Evolutionary conservation across 2,888 invertebrate species (phyloP).

Genomic region (Epirrhoe alternata): DNA sequence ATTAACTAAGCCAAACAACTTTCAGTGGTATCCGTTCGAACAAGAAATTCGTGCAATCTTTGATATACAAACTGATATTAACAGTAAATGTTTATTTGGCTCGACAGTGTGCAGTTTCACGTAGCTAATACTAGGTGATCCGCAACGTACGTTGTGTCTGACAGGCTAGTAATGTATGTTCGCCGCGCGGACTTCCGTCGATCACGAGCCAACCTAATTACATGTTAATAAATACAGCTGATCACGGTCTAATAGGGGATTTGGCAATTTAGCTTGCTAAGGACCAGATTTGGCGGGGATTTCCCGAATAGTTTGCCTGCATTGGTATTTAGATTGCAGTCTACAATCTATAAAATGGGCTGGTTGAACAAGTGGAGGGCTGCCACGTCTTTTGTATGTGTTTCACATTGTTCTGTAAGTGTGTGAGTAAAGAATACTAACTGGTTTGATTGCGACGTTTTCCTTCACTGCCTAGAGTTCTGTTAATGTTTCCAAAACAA

Average conservation of each 20-base stretch:
- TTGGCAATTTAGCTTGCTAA: conserved; percentile 13
- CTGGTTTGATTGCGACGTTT: too few species aligned
- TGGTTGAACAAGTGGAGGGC: too few species aligned
- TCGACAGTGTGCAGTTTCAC: neutral
- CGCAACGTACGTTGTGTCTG: conserved; percentile 10
- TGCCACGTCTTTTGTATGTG: too few species aligned
- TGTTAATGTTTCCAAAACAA: too few species aligned
- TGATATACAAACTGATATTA: neutral
- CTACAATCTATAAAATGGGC: neutral
- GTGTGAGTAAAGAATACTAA: too few species aligned
- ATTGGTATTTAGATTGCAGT: neutral
- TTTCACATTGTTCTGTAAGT: too few species aligned
- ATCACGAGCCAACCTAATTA: conserved; percentile 80
- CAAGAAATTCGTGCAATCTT: neutral
- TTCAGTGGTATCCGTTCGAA: neutral
- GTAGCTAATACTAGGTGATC: conserved; percentile 14
- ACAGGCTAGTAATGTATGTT: conserved; percentile 22
- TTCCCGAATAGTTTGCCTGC: conserved; percentile 5
- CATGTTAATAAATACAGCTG: conserved; percentile 78
- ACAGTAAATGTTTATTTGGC: neutral
- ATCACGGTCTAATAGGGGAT: conserved; percentile 25
- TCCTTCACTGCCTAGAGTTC: too few species aligned
- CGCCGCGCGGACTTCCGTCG: conserved; percentile 73
- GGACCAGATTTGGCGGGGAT: neutral
- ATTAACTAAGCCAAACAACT: neutral